These are phyloP conservation scores for Australoheros facetus DNA, from an alignment of 2,797 vertebrate genomes.

Conservation along the genomic window DNA sequence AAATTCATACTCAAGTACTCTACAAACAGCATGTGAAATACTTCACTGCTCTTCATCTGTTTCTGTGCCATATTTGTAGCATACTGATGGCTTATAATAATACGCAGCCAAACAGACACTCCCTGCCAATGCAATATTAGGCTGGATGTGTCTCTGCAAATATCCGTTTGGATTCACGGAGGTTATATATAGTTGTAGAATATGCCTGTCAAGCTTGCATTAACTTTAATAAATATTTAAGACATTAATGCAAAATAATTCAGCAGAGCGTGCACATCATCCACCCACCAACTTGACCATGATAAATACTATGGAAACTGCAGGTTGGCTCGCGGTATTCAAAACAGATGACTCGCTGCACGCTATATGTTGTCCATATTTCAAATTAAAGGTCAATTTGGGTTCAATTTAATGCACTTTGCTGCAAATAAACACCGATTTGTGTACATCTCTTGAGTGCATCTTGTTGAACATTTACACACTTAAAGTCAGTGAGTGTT, in stretches of 20 bases:
- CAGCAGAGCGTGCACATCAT: not conserved
- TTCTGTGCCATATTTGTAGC: not conserved
- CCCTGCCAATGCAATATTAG: not conserved
- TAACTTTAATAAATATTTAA: conserved; percentile 8
- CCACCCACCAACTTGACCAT: not conserved
- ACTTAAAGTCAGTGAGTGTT: not conserved
- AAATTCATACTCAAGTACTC: not conserved
- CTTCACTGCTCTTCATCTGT: not conserved
- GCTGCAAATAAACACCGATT: not conserved
- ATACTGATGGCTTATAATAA: not conserved
- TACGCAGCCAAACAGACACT: not conserved
- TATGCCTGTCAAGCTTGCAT: not conserved
- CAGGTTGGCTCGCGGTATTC: not conserved
- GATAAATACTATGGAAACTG: not conserved
- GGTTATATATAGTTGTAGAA: not conserved
- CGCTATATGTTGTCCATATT: not conserved
- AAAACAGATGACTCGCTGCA: not conserved
- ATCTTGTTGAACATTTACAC: not conserved
- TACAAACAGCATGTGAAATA: not conserved
- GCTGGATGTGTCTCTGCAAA: not conserved
- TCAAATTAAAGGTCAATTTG: conserved; percentile 3
- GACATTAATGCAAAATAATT: conserved; percentile 29
- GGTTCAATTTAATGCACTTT: not conserved
- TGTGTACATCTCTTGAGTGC: not conserved
- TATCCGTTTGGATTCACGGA: not conserved